Percentiles rank a stretch among this genome's conserved stretches.
Conservation (phyloP, 2,797 vertebrate species). For the Bradypus variegatus region DNA sequence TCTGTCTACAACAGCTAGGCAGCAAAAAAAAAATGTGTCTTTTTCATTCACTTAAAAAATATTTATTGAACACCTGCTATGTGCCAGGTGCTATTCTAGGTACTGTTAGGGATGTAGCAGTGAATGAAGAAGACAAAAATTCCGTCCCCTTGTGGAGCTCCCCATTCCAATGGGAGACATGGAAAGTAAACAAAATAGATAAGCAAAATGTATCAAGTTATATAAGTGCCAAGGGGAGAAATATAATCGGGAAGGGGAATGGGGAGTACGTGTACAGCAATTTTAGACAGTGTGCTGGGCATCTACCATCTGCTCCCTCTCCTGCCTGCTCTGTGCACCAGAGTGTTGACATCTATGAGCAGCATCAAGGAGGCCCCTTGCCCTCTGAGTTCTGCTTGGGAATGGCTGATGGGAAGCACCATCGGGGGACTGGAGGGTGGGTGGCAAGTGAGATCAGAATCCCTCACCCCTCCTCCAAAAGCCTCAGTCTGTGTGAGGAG, state of each 20-base stretch:
- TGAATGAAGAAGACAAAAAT: background rate
- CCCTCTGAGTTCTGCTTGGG: background rate
- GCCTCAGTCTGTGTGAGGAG: background rate
- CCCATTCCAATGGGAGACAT: too few species aligned
- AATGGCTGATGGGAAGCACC: background rate
- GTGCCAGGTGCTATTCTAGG: too few species aligned
- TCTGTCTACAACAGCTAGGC: background rate
- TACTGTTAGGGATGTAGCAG: too few species aligned
- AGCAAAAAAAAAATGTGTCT: background rate
- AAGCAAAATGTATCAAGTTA: too few species aligned
- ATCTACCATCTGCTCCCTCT: background rate
- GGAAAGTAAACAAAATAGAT: too few species aligned
- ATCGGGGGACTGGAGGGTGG: background rate
- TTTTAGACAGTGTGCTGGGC: background rate
- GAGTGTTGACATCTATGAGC: background rate
- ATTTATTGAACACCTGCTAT: background rate
- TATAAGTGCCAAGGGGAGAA: too few species aligned
- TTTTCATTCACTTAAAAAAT: background rate
- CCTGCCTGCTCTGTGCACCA: background rate
- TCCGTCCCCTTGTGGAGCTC: too few species aligned
- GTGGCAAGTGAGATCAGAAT: background rate
- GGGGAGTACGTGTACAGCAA: background rate
- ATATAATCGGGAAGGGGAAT: too few species aligned
- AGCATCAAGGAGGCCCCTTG: background rate
- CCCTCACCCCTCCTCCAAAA: background rate